Percentiles rank a stretch among this genome's conserved stretches.
Conservation (phyloP, 2,113 vertebrate genomes). For the Sporophila hypoxantha region DNA sequence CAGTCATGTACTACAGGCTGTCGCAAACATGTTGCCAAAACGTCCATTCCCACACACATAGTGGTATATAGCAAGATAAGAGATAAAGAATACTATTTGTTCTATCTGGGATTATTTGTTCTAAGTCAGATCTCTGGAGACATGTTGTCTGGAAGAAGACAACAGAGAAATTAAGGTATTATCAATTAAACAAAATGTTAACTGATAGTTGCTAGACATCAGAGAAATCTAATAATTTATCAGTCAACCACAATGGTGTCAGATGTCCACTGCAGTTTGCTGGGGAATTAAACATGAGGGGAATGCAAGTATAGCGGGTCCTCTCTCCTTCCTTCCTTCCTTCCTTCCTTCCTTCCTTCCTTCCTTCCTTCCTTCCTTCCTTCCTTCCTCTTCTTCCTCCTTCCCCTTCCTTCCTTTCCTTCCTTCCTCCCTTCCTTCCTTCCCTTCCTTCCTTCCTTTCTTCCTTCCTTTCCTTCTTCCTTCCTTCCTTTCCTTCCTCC, state of each 20-base stretch:
- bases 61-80: background rate
- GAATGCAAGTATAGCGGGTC: background rate
- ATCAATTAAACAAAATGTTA: background rate
- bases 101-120: background rate
- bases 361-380: too few species aligned
- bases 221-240: background rate
- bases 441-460: too few species aligned
- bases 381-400: too few species aligned
- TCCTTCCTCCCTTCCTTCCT: too few species aligned
- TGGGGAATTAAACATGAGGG: background rate
- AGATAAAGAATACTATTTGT: background rate
- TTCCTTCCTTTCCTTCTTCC: too few species aligned
- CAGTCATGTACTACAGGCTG: background rate
- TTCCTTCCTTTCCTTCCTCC: too few species aligned
- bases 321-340: background rate
- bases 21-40: background rate
- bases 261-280: background rate
- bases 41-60: fast-evolving
- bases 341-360: too few species aligned
- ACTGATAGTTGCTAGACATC: background rate
- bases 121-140: background rate
- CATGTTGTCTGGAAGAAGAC: background rate
- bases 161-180: background rate
- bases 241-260: background rate
- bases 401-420: too few species aligned